Evolutionary conservation across 2,797 vertebrate genomes (phyloP).

Genomic region (Oreonectes daqikongensis): DNA sequence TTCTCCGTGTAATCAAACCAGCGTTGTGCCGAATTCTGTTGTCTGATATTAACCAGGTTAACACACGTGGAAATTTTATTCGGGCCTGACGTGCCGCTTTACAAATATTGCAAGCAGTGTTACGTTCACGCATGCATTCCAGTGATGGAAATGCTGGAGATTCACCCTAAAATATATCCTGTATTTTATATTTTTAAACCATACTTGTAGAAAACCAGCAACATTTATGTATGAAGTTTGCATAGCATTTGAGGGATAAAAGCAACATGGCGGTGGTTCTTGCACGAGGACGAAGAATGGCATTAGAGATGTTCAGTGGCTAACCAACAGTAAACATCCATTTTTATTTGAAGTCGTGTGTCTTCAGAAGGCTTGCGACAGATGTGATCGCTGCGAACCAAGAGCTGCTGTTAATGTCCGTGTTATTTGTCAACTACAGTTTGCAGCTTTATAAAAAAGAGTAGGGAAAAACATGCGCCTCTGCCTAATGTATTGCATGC

Average conservation of each 20-base stretch:
- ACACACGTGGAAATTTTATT: not conserved
- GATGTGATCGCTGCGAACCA: not conserved
- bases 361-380: not conserved
- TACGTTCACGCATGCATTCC: not conserved
- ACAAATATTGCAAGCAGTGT: not conserved
- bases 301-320: not conserved
- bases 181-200: no score
- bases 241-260: no score
- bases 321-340: not conserved
- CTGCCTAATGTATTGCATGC: not conserved
- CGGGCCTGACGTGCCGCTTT: not conserved
- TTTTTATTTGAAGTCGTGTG: not conserved
- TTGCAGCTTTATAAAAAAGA: conserved; percentile 5
- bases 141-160: not conserved
- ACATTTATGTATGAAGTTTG: no score
- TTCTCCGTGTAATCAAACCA: conserved; percentile 41
- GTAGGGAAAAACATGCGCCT: not conserved
- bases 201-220: no score
- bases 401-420: not conserved
- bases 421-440: conserved; percentile 2
- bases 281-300: not conserved
- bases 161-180: no score
- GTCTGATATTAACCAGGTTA: conserved; percentile 1
- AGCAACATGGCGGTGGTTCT: no score
- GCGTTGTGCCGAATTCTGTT: conserved; percentile 5